phyloP scores from a whole-genome alignment of 2,888 invertebrate species.

The Glomeris marginata region DNA sequence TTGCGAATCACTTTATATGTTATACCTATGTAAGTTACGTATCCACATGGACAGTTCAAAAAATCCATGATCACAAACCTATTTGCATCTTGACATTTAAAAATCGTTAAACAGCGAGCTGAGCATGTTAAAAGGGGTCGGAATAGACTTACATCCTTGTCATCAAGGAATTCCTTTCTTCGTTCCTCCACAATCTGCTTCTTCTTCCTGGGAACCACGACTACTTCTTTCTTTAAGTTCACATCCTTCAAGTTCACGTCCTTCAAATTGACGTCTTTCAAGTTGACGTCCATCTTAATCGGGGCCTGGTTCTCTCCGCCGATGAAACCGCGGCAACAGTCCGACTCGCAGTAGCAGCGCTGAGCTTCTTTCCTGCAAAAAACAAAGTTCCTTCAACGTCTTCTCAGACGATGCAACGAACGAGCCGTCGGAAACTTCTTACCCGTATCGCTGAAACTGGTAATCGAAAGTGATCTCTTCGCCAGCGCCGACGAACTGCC shows the following conservation, averaged over 20 bases:
- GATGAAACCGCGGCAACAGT: conserved; percentile 86
- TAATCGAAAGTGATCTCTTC: conserved; percentile 99
- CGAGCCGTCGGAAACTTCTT: no score
- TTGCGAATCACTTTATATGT: no score
- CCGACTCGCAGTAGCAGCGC: conserved; percentile 81
- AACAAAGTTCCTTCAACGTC: background rate
- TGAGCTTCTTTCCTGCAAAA: conserved; percentile 74
- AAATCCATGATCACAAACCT: no score
- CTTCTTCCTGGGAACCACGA: conserved; percentile 13
- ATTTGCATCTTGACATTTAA: no score
- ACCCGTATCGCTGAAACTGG: conserved; percentile 93
- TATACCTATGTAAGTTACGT: no score
- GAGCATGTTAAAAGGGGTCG: no score
- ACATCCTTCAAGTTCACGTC: no score
- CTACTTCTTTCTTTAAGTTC: conserved; percentile 10
- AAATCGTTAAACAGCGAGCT: no score
- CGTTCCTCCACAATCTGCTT: conserved; percentile 16
- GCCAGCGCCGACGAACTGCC: conserved; percentile 58
- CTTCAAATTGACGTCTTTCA: no score
- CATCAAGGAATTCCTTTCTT: conserved; percentile 40
- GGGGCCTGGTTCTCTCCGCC: conserved; percentile 37
- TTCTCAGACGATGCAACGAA: no score
- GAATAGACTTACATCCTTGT: conserved; percentile 39
- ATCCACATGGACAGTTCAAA: no score
- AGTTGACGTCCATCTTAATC: conserved; percentile 14